Base-by-base conservation (phyloP, 2,888 invertebrate species). In the Microctonus aethiopoides region DNA sequence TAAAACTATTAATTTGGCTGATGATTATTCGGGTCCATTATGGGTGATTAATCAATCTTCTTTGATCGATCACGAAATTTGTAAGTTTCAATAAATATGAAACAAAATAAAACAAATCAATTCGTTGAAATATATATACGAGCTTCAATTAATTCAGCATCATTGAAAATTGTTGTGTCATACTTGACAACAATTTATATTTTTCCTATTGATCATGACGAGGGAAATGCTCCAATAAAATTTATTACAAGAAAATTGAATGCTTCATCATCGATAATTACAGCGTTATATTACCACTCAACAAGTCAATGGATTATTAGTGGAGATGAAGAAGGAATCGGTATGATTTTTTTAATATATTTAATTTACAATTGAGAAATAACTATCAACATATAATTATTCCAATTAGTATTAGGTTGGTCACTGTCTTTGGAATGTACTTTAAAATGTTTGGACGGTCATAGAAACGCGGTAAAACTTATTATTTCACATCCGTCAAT, bases 321-420 rank as follows among this genome's bases (percentile, higher is more conserved):
- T 20, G 81, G 81, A 2, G 81, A 81, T 67, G 72, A 75, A 29
- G 69, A 73, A 39, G 81, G 81, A 60, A 78, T 77, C 46, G 74
- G 78, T 76, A 74, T 22, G 29, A 29, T 52, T 51, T 34, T 11
- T 22, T 34, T 20, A 22, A 2, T n/a, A 2, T n/a, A 16, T 9
- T 16, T n/a, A 1, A 13, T 61, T n/a, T 4, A 61, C n/a, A 62
- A 13, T 22, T n/a, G 5, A n/a, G n/a, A 29, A 46, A 7, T 32
- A 46, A 52, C 11, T 52, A 32, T 20, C 11, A 56, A 32, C 29
- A 36, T 39, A 26, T 9, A 32, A 41, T 16, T 13, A 63, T n/a
- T 36, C 16, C 32, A n/a, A 13, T 61, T 26, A 78, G 76, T 81
- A 52, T 52, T 32, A 2, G 76, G 72, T 13, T 79, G 79, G 79